Percentiles rank a stretch among this genome's conserved stretches.
phyloP scores from a whole-genome alignment of 1,140 invertebrate genomes.

The Colletes gigas region DNA sequence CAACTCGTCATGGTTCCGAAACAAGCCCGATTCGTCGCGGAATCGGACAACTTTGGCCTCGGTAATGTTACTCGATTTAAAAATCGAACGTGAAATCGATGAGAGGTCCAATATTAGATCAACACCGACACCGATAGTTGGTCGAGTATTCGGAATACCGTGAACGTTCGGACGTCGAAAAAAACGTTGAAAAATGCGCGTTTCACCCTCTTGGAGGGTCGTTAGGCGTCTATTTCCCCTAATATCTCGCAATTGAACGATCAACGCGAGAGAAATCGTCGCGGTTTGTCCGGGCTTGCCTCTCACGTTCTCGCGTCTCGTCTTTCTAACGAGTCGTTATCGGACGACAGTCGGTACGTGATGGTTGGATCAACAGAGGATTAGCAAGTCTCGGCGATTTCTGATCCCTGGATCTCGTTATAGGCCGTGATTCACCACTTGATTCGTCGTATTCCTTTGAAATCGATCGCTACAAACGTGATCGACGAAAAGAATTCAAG shows the following conservation, averaged over 20 bases:
- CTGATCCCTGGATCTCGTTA: neutral
- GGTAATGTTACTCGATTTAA: neutral
- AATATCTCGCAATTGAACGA: neutral
- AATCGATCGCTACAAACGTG: neutral
- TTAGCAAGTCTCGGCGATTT: constrained; percentile 6
- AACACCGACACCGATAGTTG: neutral
- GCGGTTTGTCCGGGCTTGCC: constrained; percentile 5
- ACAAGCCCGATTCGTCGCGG: neutral
- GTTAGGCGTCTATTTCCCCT: neutral
- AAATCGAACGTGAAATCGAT: too few species aligned
- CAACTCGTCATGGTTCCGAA: constrained; percentile 4
- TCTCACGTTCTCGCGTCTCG: constrained; percentile 33
- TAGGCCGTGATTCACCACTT: constrained; percentile 3
- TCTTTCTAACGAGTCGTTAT: constrained; percentile 14
- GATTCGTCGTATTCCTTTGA: constrained; percentile 8
- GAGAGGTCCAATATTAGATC: neutral
- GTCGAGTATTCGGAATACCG: constrained; percentile 28
- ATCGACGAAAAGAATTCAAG: too few species aligned
- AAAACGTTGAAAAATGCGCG: too few species aligned
- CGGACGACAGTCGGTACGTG: constrained; percentile 20
- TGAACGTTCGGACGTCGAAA: neutral
- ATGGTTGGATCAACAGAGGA: constrained; percentile 24
- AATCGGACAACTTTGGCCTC: neutral
- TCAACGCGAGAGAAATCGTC: constrained; percentile 15
- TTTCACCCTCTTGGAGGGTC: neutral